A percentile compares a stretch with the other conserved stretches of the same genome.
phyloP scores from a whole-genome alignment of 2,113 vertebrate species.

The Pelecanus crispus region DNA sequence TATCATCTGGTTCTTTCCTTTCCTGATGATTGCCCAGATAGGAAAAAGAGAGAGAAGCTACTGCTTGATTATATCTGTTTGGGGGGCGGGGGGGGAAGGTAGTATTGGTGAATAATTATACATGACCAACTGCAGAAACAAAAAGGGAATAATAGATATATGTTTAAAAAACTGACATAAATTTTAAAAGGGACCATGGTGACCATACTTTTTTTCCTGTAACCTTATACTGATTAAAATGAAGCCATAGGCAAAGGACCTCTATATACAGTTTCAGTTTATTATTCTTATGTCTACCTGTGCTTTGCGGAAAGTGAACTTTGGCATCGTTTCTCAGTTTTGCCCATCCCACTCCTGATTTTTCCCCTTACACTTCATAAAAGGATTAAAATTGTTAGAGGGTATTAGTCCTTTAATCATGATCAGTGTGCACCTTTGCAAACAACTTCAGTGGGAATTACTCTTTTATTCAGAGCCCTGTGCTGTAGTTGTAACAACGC shows the following conservation, averaged over 20 bases:
- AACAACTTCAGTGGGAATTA: slow-evolving; percentile 13
- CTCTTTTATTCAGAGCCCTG: not conserved
- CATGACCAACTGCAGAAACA: not conserved
- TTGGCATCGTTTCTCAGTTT: not conserved
- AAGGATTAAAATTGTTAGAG: not conserved
- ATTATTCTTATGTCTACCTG: not conserved
- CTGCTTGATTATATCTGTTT: not conserved
- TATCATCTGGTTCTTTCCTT: not conserved
- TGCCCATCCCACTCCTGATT: slow-evolving; percentile 1
- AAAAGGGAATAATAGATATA: not conserved
- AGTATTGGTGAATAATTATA: not conserved
- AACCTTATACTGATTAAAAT: not conserved
- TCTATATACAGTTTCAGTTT: not conserved
- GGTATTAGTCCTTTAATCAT: slow-evolving; percentile 40
- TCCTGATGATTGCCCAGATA: not conserved
- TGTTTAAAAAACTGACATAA: not conserved
- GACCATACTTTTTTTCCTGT: not conserved
- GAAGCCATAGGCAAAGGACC: not conserved
- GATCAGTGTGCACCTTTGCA: not conserved
- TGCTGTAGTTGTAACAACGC: not conserved
- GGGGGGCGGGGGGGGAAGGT: accelerated
- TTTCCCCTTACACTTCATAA: not conserved
- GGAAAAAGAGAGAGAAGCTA: not conserved
- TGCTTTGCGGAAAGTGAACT: slow-evolving; percentile 15
- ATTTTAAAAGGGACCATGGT: not conserved